Conservation (phyloP, 2,888 invertebrate species). For the Callyntrura guangdongensis region DNA sequence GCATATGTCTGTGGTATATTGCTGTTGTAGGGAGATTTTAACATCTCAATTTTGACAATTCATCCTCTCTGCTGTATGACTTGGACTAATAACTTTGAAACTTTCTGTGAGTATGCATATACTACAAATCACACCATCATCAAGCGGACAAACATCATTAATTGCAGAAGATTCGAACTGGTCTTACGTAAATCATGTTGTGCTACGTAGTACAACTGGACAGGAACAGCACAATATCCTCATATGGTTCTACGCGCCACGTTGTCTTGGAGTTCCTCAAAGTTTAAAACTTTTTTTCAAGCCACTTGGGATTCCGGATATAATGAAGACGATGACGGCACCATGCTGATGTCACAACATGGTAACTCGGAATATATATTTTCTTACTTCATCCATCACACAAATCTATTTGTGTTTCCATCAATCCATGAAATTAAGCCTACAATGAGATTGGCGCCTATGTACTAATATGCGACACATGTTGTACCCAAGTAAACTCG, state of each 20-base stretch:
- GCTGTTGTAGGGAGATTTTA: neutral
- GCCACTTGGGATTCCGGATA: neutral
- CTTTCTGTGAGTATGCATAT: no score
- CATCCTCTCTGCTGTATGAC: neutral
- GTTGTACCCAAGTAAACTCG: slow-evolving; percentile 69
- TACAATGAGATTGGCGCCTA: slow-evolving; percentile 81
- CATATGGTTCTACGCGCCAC: neutral
- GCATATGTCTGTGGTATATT: neutral
- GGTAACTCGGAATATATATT: slow-evolving; percentile 10
- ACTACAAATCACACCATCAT: slow-evolving; percentile 32
- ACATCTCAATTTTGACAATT: slow-evolving; percentile 33
- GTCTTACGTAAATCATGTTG: neutral
- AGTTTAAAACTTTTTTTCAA: neutral
- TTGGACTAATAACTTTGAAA: neutral
- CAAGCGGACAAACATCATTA: slow-evolving; percentile 26
- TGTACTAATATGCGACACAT: slow-evolving; percentile 83
- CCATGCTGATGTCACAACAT: slow-evolving; percentile 10
- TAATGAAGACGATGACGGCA: neutral
- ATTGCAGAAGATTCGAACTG: neutral
- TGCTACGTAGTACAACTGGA: neutral
- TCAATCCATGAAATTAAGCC: slow-evolving; percentile 84
- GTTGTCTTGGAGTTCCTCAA: neutral
- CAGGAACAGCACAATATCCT: neutral
- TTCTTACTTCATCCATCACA: slow-evolving; percentile 61
- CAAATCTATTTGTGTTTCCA: slow-evolving; percentile 83